Percentiles rank a stretch among this genome's conserved stretches.
These are phyloP conservation scores for Zonitis immaculata DNA, from an alignment of 2,888 invertebrate species.

Conservation along the genomic window DNA sequence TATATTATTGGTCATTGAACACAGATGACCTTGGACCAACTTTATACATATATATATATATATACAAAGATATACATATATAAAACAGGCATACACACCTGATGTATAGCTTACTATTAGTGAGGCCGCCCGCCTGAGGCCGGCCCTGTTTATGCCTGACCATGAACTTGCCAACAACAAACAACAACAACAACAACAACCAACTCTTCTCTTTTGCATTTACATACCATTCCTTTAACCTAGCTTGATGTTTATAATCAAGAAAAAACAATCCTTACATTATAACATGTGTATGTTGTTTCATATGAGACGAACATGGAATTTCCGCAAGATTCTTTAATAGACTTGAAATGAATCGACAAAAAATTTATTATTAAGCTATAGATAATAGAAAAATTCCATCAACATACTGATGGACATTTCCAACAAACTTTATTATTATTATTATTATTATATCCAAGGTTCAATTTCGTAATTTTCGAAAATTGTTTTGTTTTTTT, in stretches of 20 bases:
- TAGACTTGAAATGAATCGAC: too few species aligned
- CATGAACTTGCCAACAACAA: conserved; percentile 41
- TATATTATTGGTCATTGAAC: conserved; percentile 43
- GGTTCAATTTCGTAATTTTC: too few species aligned
- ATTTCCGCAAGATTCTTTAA: too few species aligned
- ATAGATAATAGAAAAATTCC: too few species aligned
- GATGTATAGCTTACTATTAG: conserved; percentile 14
- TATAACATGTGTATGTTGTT: too few species aligned
- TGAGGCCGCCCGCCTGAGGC: conserved; percentile 24
- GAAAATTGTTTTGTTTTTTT: too few species aligned
- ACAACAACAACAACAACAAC: conserved; percentile 28
- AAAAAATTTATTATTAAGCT: too few species aligned
- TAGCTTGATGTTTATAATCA: conserved; percentile 25
- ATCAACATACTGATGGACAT: too few species aligned
- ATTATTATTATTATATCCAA: too few species aligned
- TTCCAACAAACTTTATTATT: too few species aligned
- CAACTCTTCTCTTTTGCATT: conserved; percentile 29
- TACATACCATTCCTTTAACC: conserved; percentile 31
- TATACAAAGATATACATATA: not conserved
- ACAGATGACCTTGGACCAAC: conserved; percentile 37
- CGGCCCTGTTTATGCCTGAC: conserved; percentile 37
- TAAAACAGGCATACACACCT: conserved; percentile 20
- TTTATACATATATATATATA: not conserved
- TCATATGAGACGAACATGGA: too few species aligned
- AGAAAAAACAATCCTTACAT: conserved; percentile 10